phyloP scores from a whole-genome alignment of 1,140 invertebrate species.

The Gonatopus flavifemur region DNA sequence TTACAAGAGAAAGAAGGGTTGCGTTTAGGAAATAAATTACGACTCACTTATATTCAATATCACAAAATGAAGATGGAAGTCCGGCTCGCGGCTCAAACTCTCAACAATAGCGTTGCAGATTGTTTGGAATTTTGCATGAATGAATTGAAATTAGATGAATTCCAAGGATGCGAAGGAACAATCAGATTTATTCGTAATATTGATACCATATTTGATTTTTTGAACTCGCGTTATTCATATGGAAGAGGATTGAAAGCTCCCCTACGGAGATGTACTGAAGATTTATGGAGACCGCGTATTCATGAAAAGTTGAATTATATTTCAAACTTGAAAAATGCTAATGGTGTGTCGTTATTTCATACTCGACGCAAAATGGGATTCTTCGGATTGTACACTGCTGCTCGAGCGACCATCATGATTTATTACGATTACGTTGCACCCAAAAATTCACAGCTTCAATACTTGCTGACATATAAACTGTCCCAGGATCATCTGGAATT shows the following conservation, averaged over 20 bases:
- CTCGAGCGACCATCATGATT: too few relatives aligned
- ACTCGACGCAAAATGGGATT: too few relatives aligned
- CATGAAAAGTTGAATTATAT: too few relatives aligned
- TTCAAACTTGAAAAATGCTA: too few relatives aligned
- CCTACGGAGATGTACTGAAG: too few relatives aligned
- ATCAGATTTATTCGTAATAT: background rate
- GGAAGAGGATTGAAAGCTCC: background rate
- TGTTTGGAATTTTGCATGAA: background rate
- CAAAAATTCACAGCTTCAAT: too few relatives aligned
- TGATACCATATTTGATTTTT: background rate
- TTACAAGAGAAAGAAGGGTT: background rate
- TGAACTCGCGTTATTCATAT: constrained; percentile 1
- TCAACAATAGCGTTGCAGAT: background rate
- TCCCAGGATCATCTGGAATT: constrained; percentile 22
- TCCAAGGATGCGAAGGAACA: background rate
- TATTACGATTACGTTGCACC: too few relatives aligned
- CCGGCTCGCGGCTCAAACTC: background rate
- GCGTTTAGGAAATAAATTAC: background rate
- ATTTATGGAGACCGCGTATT: too few relatives aligned
- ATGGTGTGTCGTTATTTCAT: too few relatives aligned
- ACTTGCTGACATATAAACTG: constrained; percentile 16
- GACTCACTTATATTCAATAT: background rate
- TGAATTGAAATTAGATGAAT: background rate
- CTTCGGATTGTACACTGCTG: too few relatives aligned
- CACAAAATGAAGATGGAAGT: background rate